phyloP scores from a whole-genome alignment of 2,888 invertebrate species.

The Drosophila putrida region DNA sequence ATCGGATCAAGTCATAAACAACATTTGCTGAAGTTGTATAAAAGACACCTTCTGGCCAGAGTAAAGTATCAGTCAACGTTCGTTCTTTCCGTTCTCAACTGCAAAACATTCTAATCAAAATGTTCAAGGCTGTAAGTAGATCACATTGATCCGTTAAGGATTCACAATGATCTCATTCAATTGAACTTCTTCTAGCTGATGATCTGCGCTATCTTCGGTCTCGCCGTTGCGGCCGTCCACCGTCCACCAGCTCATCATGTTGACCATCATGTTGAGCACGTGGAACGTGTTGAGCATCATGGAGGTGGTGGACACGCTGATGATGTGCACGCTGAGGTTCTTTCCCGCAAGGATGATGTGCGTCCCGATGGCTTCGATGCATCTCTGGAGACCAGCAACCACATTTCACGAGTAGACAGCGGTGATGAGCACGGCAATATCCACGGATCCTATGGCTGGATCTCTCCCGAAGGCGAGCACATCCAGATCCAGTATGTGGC shows the following conservation, averaged over 20 bases:
- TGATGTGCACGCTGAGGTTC: conserved; percentile 36
- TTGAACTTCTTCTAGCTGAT: conserved; percentile 50
- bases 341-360: conserved; percentile 59
- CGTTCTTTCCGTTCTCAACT: conserved; percentile 40
- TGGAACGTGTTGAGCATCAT: conserved; percentile 21
- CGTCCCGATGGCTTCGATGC: conserved; percentile 76
- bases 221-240: conserved; percentile 55
- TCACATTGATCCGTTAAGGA: neutral
- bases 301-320: conserved; percentile 15
- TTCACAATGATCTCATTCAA: neutral
- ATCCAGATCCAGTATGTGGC: conserved; percentile 75
- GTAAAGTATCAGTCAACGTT: conserved; percentile 50
- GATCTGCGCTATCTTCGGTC: conserved; percentile 63
- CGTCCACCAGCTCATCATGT: conserved; percentile 34
- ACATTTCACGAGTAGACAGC: conserved; percentile 47
- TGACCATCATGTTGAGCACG: conserved; percentile 14
- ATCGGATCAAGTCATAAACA: conserved; percentile 26
- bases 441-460: conserved; percentile 74
- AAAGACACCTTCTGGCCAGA: conserved; percentile 28
- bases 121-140: conserved; percentile 71
- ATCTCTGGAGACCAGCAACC: conserved; percentile 71
- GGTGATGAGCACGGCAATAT: conserved; percentile 80
- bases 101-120: conserved; percentile 43
- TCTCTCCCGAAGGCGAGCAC: conserved; percentile 79
- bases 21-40: conserved; percentile 36